A percentile compares a stretch with the other conserved stretches of the same genome.
Evolutionary conservation across 2,797 vertebrate species (phyloP).

Genomic region (Champsocephalus esox): DNA sequence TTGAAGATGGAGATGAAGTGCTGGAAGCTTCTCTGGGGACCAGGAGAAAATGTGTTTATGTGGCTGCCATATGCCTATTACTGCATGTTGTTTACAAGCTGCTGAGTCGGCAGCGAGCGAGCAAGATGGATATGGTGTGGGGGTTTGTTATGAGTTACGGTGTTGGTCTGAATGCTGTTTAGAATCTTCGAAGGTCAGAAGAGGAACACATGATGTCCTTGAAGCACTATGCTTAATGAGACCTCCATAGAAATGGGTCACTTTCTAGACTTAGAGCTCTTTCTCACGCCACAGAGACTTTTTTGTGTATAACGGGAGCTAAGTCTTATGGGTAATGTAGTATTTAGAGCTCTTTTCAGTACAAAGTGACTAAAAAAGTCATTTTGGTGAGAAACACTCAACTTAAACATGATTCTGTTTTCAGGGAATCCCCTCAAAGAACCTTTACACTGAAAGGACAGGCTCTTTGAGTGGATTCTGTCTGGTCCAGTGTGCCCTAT

Average conservation of each 20-base stretch:
- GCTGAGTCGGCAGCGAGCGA: conserved; percentile 19
- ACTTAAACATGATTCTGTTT: neutral
- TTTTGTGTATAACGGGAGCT: no score
- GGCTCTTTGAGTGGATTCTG: neutral
- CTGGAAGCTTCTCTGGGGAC: conserved; percentile 15
- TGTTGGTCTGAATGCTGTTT: neutral
- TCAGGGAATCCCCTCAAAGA: neutral
- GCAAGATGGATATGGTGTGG: no score
- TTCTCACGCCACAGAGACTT: no score
- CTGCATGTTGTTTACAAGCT: conserved; percentile 3
- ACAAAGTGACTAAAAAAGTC: no score
- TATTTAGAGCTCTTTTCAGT: no score
- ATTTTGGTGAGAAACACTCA: conserved; percentile 2
- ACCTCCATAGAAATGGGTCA: no score
- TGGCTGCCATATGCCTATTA: neutral
- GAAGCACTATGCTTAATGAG: no score
- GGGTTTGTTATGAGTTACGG: neutral
- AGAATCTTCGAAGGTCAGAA: neutral
- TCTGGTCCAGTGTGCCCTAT: neutral
- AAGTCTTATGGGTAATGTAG: no score
- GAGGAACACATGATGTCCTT: no score
- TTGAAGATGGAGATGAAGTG: conserved; percentile 15
- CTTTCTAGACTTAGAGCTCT: no score
- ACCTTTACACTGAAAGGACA: neutral
- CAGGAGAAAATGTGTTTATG: neutral